Base-by-base conservation (phyloP, 2,797 vertebrate species). In the Anguilla marmorata region DNA sequence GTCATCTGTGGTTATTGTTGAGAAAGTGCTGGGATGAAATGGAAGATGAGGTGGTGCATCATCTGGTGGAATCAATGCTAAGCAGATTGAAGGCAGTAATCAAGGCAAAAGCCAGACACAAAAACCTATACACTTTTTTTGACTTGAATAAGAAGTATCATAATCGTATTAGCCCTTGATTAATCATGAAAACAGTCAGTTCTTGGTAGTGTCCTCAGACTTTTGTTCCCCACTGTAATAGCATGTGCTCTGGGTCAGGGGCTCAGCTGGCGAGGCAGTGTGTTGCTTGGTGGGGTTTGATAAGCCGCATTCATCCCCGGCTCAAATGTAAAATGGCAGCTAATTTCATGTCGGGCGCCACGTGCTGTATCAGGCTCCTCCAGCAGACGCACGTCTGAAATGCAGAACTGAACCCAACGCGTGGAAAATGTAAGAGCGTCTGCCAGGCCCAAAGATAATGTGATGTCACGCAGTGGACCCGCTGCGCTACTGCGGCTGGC, bases 371-470 rank as follows among this genome's bases (percentile, higher is more conserved):
- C 79, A 50, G 45, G 21, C 41, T n/a, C 41, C 2, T 82, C 45
- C 45, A 2, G 45, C 50, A 8, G 24, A 48, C 24, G 45, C 9
- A 7, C 9, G 24, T 24, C 41, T n/a, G 37, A 66, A n/a, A 82
- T n/a, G 45, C 14, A 6, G 24, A 24, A 48, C 16, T 12, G 37
- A 27, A 69, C n/a, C n/a, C 21, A 24, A 50, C n/a, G 79, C 37
- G 2, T 79, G 74, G 74, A 79, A 45, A 79, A 79, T 79, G 74
- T 41, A 79, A 79, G 33, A 37, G 37, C 37, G 37, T 45, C 33
- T 48, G 79, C 74, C 30, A 82, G n/a, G 21, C 21, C 79, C 41
- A 41, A 21, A 82, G 79, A 82, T 82, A 50, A 82, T 82, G 45
- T 50, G 16, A 50, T 50, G 41, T 82, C 79, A 82, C 79, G 11